A percentile compares a stretch with the other conserved stretches of the same genome.
These are phyloP conservation scores for Colossoma macropomum DNA, from an alignment of 2,113 vertebrate genomes.

Conservation along the genomic window DNA sequence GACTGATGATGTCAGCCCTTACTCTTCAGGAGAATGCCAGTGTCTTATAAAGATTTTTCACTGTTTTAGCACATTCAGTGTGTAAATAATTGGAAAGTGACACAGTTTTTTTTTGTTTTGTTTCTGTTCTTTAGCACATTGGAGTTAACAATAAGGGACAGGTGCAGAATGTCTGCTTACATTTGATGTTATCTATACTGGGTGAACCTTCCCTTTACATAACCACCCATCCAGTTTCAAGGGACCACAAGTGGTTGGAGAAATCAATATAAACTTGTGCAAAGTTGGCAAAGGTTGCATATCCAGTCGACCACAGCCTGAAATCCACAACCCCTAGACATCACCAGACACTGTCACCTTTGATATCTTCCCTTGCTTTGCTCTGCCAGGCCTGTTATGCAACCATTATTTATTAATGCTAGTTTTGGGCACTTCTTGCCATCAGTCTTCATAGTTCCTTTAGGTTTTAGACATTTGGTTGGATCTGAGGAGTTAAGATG, in stretches of 20 bases:
- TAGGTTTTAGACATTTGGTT: too few relatives aligned
- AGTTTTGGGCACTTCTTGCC: too few relatives aligned
- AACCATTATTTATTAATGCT: too few relatives aligned
- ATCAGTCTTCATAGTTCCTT: too few relatives aligned
- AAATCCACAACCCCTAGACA: not conserved
- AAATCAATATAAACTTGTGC: too few relatives aligned
- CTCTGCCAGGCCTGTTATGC: too few relatives aligned
- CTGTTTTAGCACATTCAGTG: not conserved
- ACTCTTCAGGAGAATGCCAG: not conserved
- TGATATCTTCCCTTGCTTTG: too few relatives aligned
- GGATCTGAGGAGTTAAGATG: not conserved
- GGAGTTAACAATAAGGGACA: not conserved
- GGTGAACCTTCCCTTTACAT: too few relatives aligned
- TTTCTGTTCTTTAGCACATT: not conserved
- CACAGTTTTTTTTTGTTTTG: not conserved
- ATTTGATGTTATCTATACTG: not conserved
- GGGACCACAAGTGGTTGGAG: too few relatives aligned
- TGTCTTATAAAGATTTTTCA: not conserved
- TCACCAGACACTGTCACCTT: not conserved
- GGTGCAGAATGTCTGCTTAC: not conserved
- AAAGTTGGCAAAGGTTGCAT: not conserved
- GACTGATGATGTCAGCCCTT: not conserved
- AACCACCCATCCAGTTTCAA: too few relatives aligned
- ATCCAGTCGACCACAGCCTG: not conserved
- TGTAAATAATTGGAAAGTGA: not conserved